Conservation (phyloP, 1,140 invertebrate species). For the Pachypsylla venusta region DNA sequence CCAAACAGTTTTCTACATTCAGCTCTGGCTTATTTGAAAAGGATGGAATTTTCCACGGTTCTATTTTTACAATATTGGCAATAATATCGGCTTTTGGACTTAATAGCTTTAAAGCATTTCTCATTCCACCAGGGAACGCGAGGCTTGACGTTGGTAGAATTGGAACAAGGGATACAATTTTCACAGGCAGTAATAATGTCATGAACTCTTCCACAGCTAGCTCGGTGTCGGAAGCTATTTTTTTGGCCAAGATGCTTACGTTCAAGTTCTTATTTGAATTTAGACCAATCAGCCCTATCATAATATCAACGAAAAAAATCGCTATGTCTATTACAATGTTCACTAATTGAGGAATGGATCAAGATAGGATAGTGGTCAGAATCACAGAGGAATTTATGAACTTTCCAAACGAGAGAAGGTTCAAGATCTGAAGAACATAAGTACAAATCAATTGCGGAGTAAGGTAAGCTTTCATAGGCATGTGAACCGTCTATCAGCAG, state of each 20-base stretch:
- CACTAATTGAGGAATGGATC: neutral
- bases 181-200: neutral
- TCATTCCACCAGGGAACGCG: neutral
- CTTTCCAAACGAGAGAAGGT: neutral
- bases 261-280: neutral
- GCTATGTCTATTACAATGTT: neutral
- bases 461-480: no score
- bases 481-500: neutral
- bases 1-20: no score
- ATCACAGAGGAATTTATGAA: neutral
- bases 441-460: neutral
- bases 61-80: neutral
- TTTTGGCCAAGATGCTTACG: neutral
- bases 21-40: no score
- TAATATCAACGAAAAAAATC: neutral
- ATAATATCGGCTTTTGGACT: no score
- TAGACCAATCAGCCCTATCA: neutral
- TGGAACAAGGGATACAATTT: neutral
- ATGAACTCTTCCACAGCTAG: neutral
- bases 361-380: neutral
- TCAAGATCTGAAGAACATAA: neutral
- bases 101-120: neutral
- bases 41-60: neutral
- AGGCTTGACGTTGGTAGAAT: neutral
- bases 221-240: neutral